These are phyloP conservation scores for Troilus luridus DNA, from an alignment of 2,888 invertebrate genomes.

Conservation along the genomic window DNA sequence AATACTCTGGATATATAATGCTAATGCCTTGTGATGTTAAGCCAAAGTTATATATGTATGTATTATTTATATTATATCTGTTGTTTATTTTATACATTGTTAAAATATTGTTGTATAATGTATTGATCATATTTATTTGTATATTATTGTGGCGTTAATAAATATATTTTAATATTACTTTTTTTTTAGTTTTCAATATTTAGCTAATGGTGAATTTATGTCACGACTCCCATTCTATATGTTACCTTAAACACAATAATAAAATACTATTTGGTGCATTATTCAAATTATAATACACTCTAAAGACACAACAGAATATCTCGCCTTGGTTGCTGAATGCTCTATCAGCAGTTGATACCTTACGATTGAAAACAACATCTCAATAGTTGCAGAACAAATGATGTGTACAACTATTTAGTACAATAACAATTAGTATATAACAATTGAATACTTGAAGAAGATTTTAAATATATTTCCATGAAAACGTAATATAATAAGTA, in stretches of 20 bases:
- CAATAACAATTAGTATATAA: too few species aligned
- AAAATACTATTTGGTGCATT: background rate
- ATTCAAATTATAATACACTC: background rate
- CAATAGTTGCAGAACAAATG: too few species aligned
- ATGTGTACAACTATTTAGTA: too few species aligned
- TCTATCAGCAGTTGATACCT: background rate
- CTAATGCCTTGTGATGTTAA: slow-evolving; percentile 58
- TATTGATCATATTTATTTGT: slow-evolving; percentile 50
- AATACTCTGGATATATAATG: slow-evolving; percentile 34
- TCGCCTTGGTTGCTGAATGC: background rate
- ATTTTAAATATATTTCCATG: too few species aligned
- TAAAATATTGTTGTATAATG: slow-evolving; percentile 55
- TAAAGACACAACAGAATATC: background rate
- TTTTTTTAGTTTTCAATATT: background rate
- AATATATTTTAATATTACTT: slow-evolving; percentile 19
- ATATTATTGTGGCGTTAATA: slow-evolving; percentile 46
- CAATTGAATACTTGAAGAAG: too few species aligned
- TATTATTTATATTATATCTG: slow-evolving; percentile 45
- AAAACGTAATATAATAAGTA: too few species aligned
- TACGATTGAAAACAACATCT: background rate
- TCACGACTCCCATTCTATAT: background rate
- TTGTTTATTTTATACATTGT: slow-evolving; percentile 56
- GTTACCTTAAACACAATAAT: background rate
- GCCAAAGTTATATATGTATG: slow-evolving; percentile 57
- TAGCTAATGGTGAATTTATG: background rate